Evolutionary conservation across 2,113 vertebrate species (phyloP).

Genomic region (Sardina pilchardus): DNA sequence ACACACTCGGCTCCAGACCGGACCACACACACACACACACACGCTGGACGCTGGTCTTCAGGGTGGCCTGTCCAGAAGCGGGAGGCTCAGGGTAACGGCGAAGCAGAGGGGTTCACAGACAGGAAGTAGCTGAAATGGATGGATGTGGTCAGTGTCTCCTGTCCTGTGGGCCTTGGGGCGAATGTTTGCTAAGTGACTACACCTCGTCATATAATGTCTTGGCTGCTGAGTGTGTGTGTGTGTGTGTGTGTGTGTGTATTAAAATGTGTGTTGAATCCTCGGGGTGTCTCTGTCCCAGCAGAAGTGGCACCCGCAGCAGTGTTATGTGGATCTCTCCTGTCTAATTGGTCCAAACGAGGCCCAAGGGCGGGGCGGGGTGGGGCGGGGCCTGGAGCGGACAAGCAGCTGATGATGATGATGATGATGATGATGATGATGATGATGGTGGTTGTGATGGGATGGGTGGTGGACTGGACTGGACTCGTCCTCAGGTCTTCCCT

Average conservation of each 20-base stretch:
- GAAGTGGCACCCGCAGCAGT: not conserved
- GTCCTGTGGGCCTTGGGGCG: not conserved
- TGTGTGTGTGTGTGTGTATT: slow-evolving; percentile 3
- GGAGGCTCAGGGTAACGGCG: no score
- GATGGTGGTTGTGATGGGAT: not conserved
- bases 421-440: not conserved
- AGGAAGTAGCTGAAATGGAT: not conserved
- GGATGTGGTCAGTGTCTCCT: not conserved
- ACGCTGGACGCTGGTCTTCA: not conserved
- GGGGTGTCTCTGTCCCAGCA: not conserved
- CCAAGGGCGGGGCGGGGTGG: not conserved
- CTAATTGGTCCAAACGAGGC: slow-evolving; percentile 1
- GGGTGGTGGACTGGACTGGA: slow-evolving; percentile 2
- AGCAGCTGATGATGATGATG: not conserved
- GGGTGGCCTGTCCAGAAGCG: no score
- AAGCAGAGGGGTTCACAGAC: no score
- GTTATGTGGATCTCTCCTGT: not conserved
- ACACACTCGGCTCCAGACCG: not conserved
- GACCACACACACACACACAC: not conserved
- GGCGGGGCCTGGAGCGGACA: not conserved
- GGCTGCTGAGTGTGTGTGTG: not conserved
- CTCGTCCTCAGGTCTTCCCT: not conserved
- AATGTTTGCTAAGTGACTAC: not conserved
- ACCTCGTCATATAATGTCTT: not conserved
- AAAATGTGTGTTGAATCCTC: not conserved